A percentile compares a stretch with the other conserved stretches of the same genome.
phyloP scores from a whole-genome alignment of 2,888 invertebrate genomes.

The Pyrochroa serraticornis region DNA sequence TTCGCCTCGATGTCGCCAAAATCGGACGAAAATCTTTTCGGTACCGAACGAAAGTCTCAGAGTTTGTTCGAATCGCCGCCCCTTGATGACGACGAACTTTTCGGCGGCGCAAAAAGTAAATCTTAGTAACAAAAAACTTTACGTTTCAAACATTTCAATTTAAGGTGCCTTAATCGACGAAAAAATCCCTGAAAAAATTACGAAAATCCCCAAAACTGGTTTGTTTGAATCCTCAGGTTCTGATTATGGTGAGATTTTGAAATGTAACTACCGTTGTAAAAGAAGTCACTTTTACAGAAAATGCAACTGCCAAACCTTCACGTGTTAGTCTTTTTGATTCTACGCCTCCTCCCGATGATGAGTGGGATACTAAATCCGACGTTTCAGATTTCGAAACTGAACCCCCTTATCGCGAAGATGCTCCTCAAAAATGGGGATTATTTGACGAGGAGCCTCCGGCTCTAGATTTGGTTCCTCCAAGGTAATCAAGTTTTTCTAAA shows the following conservation, averaged over 20 bases:
- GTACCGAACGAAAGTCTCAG: too few species aligned
- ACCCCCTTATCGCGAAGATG: conserved; percentile 24
- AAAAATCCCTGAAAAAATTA: too few species aligned
- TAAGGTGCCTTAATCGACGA: conserved; percentile 35
- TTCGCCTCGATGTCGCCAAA: background rate
- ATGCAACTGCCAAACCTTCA: conserved; percentile 12
- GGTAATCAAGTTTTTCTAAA: background rate
- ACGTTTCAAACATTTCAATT: conserved; percentile 4
- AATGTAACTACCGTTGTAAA: background rate
- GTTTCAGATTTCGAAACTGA: conserved; percentile 41
- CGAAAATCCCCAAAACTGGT: background rate
- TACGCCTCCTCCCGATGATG: conserved; percentile 36
- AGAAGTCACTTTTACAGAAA: conserved; percentile 31
- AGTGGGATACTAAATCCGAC: conserved; percentile 50
- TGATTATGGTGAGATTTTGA: too few species aligned
- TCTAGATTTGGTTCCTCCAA: conserved; percentile 30
- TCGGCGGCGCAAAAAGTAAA: background rate
- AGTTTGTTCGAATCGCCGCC: conserved; percentile 14
- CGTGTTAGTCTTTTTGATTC: conserved; percentile 30
- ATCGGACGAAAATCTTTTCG: background rate
- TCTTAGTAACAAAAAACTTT: background rate
- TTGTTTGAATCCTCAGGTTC: conserved; percentile 6
- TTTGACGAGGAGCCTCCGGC: conserved; percentile 52
- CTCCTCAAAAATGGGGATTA: conserved; percentile 34
- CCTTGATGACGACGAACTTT: conserved; percentile 10